Base-by-base conservation (phyloP, 23 tunicate genomes). In the Corella eumyota region DNA sequence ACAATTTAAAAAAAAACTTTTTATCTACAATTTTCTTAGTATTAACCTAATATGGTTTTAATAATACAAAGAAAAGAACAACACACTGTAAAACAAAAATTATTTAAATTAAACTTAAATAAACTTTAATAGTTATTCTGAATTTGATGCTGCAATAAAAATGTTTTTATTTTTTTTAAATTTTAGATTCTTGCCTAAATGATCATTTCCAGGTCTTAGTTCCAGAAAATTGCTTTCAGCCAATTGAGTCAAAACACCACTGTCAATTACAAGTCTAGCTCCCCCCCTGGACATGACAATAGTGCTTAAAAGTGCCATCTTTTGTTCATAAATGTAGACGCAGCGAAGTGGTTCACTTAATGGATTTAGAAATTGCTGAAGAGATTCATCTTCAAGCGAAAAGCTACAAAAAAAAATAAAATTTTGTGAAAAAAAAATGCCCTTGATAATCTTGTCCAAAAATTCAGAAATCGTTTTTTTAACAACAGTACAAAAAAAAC, bases 231-330 rank as follows among this genome's bases (percentile, higher is more conserved):
- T 31, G 45, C 88, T 72, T 50, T 79, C 77, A 0, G 88, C 61
- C 21, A 88, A 58, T 36, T 56, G 70, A 3, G 81, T 35, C 56
- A 88, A 54, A n/a, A 88, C 49, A n/a, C 85, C 90, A 24, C 80
- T 56, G 45, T 73, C 79, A 1, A 88, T 69, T 19, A 79, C 50
- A 7, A 81, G 88, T 62, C 88, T 78, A 34, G 96, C 96, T 36
- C 96, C 96, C 57, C 69, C 71, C 15, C 70, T 75, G 46, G 96
- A 67, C 23, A 61, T 76, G 19, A 69, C 81, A n/a, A 88, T 61
- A 19, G 88, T 58, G 60, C 96, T 58, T 32, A 88, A 50, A 29
- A 88, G 73, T 50, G 96, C 81, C 96, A 88, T 88, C 64, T 88
- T 78, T 50, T 88, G 96, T 58, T 88, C 96, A 77, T 71, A 88